Conservation (phyloP, 1,140 invertebrate species). For the Hyles euphorbiae region DNA sequence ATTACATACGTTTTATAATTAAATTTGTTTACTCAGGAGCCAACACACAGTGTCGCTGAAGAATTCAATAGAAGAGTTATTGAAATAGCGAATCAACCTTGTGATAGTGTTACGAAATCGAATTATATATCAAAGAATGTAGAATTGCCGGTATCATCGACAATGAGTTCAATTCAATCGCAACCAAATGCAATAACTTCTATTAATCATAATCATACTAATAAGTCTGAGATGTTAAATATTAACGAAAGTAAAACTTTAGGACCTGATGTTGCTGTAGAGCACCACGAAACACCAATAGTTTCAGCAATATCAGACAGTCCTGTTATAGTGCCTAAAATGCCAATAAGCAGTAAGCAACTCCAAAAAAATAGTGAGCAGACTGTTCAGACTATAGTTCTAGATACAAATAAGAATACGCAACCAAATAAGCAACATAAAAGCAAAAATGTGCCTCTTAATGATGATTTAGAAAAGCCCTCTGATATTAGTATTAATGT, state of each 20-base stretch:
- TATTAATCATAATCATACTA: slow-evolving; percentile 56
- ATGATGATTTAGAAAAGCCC: slow-evolving; percentile 34
- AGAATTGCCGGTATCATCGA: slow-evolving; percentile 35
- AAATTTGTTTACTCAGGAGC: slow-evolving; percentile 18
- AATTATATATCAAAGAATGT: slow-evolving; percentile 45
- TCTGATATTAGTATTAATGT: slow-evolving; percentile 19
- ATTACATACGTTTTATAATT: not conserved
- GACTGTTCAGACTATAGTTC: slow-evolving; percentile 36
- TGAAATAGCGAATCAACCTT: slow-evolving; percentile 54
- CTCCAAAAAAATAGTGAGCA: slow-evolving; percentile 54
- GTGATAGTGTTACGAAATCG: slow-evolving; percentile 48
- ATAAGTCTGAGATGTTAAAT: slow-evolving; percentile 61
- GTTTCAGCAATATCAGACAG: slow-evolving; percentile 66
- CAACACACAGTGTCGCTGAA: slow-evolving; percentile 50
- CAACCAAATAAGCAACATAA: slow-evolving; percentile 45
- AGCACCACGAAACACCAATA: slow-evolving; percentile 53
- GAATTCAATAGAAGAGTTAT: slow-evolving; percentile 60
- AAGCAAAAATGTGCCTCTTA: slow-evolving; percentile 53
- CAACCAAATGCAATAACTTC: slow-evolving; percentile 55
- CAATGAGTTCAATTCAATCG: slow-evolving; percentile 39
- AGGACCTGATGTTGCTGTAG: slow-evolving; percentile 46
- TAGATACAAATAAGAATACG: slow-evolving; percentile 53
- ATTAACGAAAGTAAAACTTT: slow-evolving; percentile 58
- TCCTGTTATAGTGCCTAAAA: slow-evolving; percentile 71
- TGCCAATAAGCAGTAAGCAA: slow-evolving; percentile 52